These are phyloP conservation scores for Eupithecia subumbrata DNA, from an alignment of 2,888 invertebrate species.

Conservation along the genomic window DNA sequence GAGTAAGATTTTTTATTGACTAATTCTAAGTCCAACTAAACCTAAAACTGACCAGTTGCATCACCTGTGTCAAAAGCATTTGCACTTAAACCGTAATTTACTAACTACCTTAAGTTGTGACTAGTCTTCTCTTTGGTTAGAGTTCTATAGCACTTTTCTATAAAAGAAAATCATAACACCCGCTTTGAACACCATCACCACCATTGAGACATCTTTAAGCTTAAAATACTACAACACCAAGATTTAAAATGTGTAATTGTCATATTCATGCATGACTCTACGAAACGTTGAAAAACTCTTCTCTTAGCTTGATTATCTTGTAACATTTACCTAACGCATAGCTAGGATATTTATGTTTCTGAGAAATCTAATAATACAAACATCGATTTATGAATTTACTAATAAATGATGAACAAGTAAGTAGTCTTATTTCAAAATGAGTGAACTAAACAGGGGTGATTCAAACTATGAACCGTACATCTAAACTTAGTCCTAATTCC, in stretches of 20 bases:
- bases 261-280: neutral
- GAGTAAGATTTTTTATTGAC: slow-evolving; percentile 23
- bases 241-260: neutral
- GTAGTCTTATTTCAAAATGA: neutral
- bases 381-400: neutral
- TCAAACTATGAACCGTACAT: neutral
- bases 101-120: slow-evolving; percentile 40
- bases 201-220: slow-evolving; percentile 9
- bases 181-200: slow-evolving; percentile 32
- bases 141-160: slow-evolving; percentile 41
- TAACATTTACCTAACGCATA: neutral
- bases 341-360: neutral
- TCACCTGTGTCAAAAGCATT: slow-evolving; percentile 31
- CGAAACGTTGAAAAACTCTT: neutral
- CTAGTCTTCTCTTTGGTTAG: slow-evolving; percentile 43
- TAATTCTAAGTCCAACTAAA: slow-evolving; percentile 28
- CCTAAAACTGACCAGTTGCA: slow-evolving; percentile 10
- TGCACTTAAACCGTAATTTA: slow-evolving; percentile 28
- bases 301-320: neutral
- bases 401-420: neutral
- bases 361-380: neutral
- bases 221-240: slow-evolving; percentile 26
- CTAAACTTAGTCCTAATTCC: neutral
- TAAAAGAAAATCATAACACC: slow-evolving; percentile 16
- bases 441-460: neutral